Conservation (phyloP, 1,140 invertebrate species). For the Hylaeus anthracinus region DNA sequence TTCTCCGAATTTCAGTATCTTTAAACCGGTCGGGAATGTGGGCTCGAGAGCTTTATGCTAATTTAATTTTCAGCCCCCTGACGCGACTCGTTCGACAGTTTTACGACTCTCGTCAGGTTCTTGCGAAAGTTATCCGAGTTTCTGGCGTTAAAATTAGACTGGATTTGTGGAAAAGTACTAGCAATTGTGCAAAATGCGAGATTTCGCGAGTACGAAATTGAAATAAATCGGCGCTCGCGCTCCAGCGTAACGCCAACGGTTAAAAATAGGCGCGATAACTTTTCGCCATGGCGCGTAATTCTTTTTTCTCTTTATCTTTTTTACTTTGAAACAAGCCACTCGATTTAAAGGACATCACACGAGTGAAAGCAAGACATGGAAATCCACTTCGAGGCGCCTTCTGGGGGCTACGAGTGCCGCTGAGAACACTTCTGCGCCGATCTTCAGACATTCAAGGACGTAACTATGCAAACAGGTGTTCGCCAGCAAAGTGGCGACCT, state of each 20-base stretch:
- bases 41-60: not conserved
- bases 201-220: conserved; percentile 19
- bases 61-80: not conserved
- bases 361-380: conserved; percentile 53
- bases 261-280: conserved; percentile 4
- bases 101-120: not conserved
- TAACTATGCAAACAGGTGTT: conserved; percentile 49
- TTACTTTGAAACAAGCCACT: conserved; percentile 31
- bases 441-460: conserved; percentile 54
- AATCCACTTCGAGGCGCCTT: conserved; percentile 50
- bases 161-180: not conserved
- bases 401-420: conserved; percentile 21
- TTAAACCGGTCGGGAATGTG: not conserved
- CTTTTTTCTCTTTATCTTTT: not conserved
- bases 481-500: conserved; percentile 25
- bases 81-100: conserved; percentile 15
- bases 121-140: not conserved
- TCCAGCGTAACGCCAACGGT: not conserved
- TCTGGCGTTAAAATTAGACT: not conserved
- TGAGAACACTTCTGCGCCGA: conserved; percentile 23
- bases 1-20: not conserved
- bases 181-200: not conserved
- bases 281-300: not conserved
- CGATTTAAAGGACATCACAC: conserved; percentile 47
- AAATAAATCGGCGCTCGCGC: not conserved